A percentile compares a stretch with the other conserved stretches of the same genome.
phyloP scores from a whole-genome alignment of 2,113 vertebrate genomes.

The Scomber japonicus region DNA sequence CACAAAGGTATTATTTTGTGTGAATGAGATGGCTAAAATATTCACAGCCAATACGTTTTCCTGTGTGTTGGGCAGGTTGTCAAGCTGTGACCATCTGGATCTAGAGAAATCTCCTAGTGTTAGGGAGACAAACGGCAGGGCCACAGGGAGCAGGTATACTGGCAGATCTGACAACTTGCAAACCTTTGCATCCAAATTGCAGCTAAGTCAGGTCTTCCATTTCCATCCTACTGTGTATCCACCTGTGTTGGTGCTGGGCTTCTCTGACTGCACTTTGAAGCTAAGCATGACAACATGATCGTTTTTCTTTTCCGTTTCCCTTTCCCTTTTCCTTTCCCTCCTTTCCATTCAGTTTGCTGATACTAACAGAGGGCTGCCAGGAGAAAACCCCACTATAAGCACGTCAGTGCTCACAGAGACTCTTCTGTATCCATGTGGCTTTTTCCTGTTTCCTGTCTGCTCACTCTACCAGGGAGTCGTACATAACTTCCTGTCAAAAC shows the following conservation, averaged over 20 bases:
- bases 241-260: conserved; percentile 40
- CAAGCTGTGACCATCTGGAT: conserved; percentile 78
- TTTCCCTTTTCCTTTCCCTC: conserved; percentile 24
- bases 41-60: conserved; percentile 51
- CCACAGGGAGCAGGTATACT: conserved; percentile 62
- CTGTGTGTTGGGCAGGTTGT: conserved; percentile 52
- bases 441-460: conserved; percentile 77
- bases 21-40: conserved; percentile 24
- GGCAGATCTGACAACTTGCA: conserved; percentile 55
- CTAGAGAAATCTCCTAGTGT: conserved; percentile 58
- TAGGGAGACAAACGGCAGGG: conserved; percentile 53
- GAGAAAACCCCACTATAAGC: conserved; percentile 65
- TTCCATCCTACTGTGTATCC: conserved; percentile 43
- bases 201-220: conserved; percentile 44
- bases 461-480: conserved; percentile 64
- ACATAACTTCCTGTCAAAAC: conserved; percentile 73
- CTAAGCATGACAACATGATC: conserved; percentile 20
- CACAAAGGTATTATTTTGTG: not conserved
- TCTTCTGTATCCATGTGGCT: conserved; percentile 60
- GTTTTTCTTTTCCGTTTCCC: not conserved
- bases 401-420: conserved; percentile 47
- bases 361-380: conserved; percentile 28
- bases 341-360: conserved; percentile 31
- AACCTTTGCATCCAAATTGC: conserved; percentile 53
- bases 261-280: not conserved